Base-by-base conservation (phyloP, 2,113 vertebrate genomes). In the Laticauda colubrina region DNA sequence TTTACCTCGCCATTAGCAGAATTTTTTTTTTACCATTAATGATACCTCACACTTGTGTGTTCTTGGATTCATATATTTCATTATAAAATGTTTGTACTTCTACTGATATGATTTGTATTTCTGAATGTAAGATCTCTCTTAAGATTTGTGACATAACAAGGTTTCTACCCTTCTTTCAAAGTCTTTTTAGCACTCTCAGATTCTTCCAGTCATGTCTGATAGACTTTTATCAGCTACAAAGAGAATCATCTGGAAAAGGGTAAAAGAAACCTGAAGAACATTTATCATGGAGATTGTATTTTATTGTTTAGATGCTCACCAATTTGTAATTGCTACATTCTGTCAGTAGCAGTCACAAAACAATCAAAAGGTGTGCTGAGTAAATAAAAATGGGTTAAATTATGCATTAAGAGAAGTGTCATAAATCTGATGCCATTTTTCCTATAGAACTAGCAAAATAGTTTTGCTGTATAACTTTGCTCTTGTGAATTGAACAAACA, bases 331-430 rank as follows among this genome's bases (percentile, higher is more conserved):
- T 96, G 95, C 94, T 89, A 12, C 39, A 64, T 94, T 96, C 93
- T 93, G 90, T 95, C 94, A 96, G 94, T 90, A 57, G 95, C 26
- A 0, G 0, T 93, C 92, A 91, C 94, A 95, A 94, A 95, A 75
- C 95, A 96, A 96, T 96, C 95, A 93, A 93, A 93, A 95, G 90
- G 90, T 94, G 34, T 95, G 94, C 93, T 92, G 87, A 93, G 91
- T 96, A 96, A 96, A 96, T 97, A 96, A 95, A 95, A 94, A 89
- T 92, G 94, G 94, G 89, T 94, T 91, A 55, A 54, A 57, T 95
- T 94, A 94, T 0, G 0, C 0, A 0, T 34, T 24, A 61, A 91
- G 43, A 29, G 48, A 64, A 93, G 93, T 59, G 91, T 95, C 24
- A 0, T 95, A 95, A 96, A 96, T 69, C 75, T 93, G 59, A 55